A percentile compares a stretch with the other conserved stretches of the same genome.
These are phyloP conservation scores for Drosophila aldrichi DNA, from an alignment of 2,888 invertebrate species.

Conservation along the genomic window DNA sequence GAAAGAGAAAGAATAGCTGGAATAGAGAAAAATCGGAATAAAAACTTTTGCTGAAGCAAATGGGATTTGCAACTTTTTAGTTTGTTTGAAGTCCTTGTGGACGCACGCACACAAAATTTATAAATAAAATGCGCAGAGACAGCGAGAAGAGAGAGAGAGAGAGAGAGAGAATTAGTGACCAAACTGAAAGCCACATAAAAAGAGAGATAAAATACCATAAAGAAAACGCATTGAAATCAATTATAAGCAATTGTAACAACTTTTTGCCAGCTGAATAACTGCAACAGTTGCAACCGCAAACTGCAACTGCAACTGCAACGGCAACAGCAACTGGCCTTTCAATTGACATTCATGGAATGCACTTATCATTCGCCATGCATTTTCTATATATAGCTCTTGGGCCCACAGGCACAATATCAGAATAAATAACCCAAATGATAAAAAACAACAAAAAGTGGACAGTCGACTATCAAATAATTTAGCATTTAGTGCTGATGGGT, in stretches of 20 bases:
- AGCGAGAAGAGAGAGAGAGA: not conserved
- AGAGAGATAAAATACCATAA: conserved; percentile 3
- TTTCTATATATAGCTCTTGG: conserved; percentile 10
- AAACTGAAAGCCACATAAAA: conserved; percentile 17
- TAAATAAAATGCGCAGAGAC: conserved; percentile 16
- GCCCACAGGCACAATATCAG: conserved; percentile 11
- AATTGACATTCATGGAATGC: conserved; percentile 45
- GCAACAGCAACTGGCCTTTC: conserved; percentile 25
- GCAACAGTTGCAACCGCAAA: conserved; percentile 3
- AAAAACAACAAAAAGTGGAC: not conserved
- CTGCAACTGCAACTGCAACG: conserved; percentile 20
- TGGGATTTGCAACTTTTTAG: conserved; percentile 21
- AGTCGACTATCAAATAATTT: no score
- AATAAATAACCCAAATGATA: not conserved
- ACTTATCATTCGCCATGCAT: conserved; percentile 22
- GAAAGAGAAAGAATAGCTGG: not conserved
- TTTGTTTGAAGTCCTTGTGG: conserved; percentile 9
- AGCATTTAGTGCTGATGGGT: not conserved
- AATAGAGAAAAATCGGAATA: not conserved
- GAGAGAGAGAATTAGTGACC: not conserved
- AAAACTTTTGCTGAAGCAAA: conserved; percentile 20
- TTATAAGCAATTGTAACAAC: conserved; percentile 50
- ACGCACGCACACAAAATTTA: conserved; percentile 35
- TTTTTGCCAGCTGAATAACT: conserved; percentile 32
- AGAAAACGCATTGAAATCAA: conserved; percentile 47